These are phyloP conservation scores for Neelides folsomi DNA, from an alignment of 2,888 invertebrate genomes.

Conservation along the genomic window DNA sequence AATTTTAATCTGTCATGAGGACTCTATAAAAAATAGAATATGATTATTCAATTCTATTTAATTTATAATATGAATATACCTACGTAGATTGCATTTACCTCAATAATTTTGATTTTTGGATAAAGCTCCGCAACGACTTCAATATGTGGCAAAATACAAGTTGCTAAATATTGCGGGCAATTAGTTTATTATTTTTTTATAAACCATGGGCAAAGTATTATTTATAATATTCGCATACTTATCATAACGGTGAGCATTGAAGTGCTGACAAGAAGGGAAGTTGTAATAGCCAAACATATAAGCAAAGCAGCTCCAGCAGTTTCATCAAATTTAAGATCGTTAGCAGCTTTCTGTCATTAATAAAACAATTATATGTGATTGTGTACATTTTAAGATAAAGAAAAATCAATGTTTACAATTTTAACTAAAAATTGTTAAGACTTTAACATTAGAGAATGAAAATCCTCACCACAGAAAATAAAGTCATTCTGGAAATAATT, in stretches of 20 bases:
- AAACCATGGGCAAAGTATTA: background rate
- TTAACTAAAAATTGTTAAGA: no score
- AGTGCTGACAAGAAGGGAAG: conserved; percentile 23
- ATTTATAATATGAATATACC: no score
- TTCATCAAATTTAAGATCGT: conserved; percentile 21
- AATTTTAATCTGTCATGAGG: conserved; percentile 9
- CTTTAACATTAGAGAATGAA: background rate
- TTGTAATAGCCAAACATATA: conserved; percentile 22
- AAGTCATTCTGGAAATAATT: conserved; percentile 11
- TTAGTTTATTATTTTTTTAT: no score
- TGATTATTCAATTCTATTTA: no score
- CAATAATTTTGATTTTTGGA: background rate
- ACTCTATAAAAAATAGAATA: background rate
- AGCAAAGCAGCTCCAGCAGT: conserved; percentile 11
- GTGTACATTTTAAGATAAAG: no score
- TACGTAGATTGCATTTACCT: no score
- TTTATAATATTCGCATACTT: background rate
- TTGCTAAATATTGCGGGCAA: conserved; percentile 27
- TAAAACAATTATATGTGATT: no score
- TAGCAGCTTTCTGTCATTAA: conserved; percentile 24
- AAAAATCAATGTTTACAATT: no score
- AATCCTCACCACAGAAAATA: conserved; percentile 28
- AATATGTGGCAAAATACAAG: conserved; percentile 28
- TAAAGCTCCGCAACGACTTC: conserved; percentile 26
- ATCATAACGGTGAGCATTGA: conserved; percentile 17